These are phyloP conservation scores for Urechis unicinctus DNA, from an alignment of 2,888 invertebrate genomes.

Conservation along the genomic window DNA sequence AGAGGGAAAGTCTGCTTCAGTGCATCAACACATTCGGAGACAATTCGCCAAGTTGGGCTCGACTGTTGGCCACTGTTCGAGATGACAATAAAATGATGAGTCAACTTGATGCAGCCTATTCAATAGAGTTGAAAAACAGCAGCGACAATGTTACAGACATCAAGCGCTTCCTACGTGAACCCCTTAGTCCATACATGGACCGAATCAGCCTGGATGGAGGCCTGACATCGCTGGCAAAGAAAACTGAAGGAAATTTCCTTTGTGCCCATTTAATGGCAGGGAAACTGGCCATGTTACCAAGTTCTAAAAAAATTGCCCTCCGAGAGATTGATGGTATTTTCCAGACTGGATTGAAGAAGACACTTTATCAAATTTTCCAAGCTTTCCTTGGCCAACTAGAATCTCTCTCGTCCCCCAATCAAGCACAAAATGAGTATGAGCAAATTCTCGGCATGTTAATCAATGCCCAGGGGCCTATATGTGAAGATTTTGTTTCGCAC, in stretches of 20 bases:
- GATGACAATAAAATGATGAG: constrained; percentile 10
- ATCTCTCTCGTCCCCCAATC: neutral
- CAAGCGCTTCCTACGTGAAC: constrained; percentile 20
- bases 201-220: constrained; percentile 25
- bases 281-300: constrained; percentile 9
- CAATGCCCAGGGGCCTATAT: constrained; percentile 7
- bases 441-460: constrained; percentile 9
- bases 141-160: constrained; percentile 17
- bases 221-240: constrained; percentile 17
- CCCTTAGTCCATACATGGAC: constrained; percentile 18
- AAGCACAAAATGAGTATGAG: constrained; percentile 5
- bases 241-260: constrained; percentile 19
- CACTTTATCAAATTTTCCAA: constrained; percentile 11
- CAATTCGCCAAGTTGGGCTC: constrained; percentile 16
- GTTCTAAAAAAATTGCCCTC: constrained; percentile 13
- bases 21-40: constrained; percentile 11
- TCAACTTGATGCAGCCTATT: constrained; percentile 4
- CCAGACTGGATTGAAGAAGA: constrained; percentile 12
- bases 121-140: constrained; percentile 15
- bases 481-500: neutral
- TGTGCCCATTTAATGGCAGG: constrained; percentile 12
- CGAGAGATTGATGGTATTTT: constrained; percentile 17
- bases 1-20: constrained; percentile 6
- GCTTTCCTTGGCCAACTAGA: constrained; percentile 4
- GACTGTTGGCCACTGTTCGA: constrained; percentile 14